Conservation (phyloP, 2,113 vertebrate species). For the Nematolebias whitei region DNA sequence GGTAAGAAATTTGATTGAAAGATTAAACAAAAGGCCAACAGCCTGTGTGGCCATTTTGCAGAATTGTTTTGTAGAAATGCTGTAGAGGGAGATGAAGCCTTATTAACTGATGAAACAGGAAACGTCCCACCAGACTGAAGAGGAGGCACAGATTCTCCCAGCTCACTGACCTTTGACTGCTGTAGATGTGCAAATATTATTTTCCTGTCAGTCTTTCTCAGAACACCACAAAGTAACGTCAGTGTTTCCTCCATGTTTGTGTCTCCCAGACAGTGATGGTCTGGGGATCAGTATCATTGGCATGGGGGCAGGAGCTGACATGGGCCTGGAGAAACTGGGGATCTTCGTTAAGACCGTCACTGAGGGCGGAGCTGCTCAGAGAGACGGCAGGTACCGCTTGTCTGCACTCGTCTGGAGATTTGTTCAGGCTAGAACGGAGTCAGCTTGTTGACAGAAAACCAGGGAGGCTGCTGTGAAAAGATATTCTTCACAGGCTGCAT, state of each 20-base stretch:
- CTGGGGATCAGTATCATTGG: no score
- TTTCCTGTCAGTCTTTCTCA: neutral
- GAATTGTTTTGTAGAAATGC: no score
- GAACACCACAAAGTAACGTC: neutral
- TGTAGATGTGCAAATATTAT: no score
- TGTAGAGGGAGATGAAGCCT: no score
- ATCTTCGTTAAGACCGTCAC: slow-evolving; percentile 98
- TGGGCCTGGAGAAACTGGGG: slow-evolving; percentile 96
- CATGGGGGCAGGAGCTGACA: slow-evolving; percentile 95
- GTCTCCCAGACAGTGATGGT: slow-evolving; percentile 85
- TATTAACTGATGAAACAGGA: no score
- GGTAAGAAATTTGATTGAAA: no score
- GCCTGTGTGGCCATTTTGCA: no score
- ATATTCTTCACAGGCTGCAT: no score
- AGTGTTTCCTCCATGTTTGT: slow-evolving; percentile 10
- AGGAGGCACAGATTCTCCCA: no score
- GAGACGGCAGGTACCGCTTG: slow-evolving; percentile 84
- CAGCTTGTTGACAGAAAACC: neutral
- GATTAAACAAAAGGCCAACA: no score
- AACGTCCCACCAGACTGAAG: no score
- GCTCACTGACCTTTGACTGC: no score
- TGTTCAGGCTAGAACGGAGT: neutral
- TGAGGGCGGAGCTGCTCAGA: slow-evolving; percentile 90
- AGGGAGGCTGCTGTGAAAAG: neutral
- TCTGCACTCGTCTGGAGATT: neutral